Base-by-base conservation (phyloP, 2,888 invertebrate species). In the Ditula angustiorana region DNA sequence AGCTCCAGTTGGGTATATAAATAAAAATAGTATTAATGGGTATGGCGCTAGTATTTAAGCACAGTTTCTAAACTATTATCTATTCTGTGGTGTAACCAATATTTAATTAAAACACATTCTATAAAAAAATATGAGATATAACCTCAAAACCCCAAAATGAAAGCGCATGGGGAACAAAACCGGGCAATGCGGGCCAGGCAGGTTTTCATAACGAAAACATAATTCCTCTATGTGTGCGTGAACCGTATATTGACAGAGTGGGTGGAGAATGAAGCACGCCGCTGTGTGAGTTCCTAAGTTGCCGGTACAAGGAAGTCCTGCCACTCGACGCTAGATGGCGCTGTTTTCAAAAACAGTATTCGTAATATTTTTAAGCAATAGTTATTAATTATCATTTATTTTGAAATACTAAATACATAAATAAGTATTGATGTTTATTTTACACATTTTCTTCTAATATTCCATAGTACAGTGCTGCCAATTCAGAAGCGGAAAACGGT, bases 251-350 rank as follows among this genome's bases (percentile, higher is more conserved):
- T 10, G 23, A 60, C 23, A 37, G n/a, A 28, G 46, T 37, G 46
- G 35, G 41, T 62, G 56, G 52, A 19, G 41, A 56, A 53, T 52
- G 41, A 35, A 41, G 0, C 24, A 13, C 21, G 13, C 19, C 11
- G 35, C 13, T 53, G 64, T 64, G 53, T 46, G 58, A 23, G 64
- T 53, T 4, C 8, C 21, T 24, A 7, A 35, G 7, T 21, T 4
- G 7, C 33, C n/a, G 13, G 23, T 30, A 53, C 57, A 2, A 65
- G 23, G 47, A 72, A 83, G 87, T 91, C 79, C 79, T 37, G 85
- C 91, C 81, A 87, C 84, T 88, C 88, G 78, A 77, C 79, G 81
- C 77, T 67, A 89, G 91, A 87, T 91, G 90, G 90, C 90, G 85
- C 71, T 86, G 71, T 67, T n/a, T 7, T 19, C 11, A 30, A 53